Base-by-base conservation (phyloP, 2,888 invertebrate species). In the Temnothorax ravouxi region DNA sequence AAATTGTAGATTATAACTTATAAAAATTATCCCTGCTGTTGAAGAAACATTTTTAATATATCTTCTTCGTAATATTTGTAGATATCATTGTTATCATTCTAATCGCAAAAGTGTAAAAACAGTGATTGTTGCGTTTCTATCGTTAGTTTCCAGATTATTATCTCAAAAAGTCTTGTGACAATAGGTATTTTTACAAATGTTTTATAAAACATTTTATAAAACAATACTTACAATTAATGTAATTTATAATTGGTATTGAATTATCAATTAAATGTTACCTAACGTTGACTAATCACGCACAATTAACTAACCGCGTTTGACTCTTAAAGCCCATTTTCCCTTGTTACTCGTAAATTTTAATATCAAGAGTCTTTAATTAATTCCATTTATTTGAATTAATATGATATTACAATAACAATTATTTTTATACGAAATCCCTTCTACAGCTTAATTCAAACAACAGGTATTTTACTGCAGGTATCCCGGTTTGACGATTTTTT, bases 391-490 rank as follows among this genome's bases (percentile, higher is more conserved):
- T 50, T 50, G 6, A 50, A 18, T 18, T n/a, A 71, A 67, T 50
- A 34, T n/a, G 2, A 69, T n/a, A 50, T 69, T 47, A 67, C 18
- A 29, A 41, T 72, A 69, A 69, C 8, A 13, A 69, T 29, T 50
- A 69, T 29, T 50, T 69, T 5, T 29, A 8, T 34, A 34, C 15
- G 11, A 13, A 50, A 9, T 69, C 4, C 0, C n/a, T 25, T n/a
- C 9, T 9, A 25, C 2, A 18, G n/a, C 29, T 59, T 6, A 25
- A 29, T 62, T 34, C 1, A 21, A 50, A 38, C 50, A 41, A 52
- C 8, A 5, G 2, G 9, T 38, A n/a, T 56, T 56, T 67, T 54
- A 44, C n/a, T n/a, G n/a, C 77, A 69, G 56, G 44, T 44, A 34
- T n/a, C 5, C 3, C 5, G 15, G 15, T 54, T 25, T 13, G n/a